Conservation (phyloP, 2,113 vertebrate species). For the Caloenas nicobarica region DNA sequence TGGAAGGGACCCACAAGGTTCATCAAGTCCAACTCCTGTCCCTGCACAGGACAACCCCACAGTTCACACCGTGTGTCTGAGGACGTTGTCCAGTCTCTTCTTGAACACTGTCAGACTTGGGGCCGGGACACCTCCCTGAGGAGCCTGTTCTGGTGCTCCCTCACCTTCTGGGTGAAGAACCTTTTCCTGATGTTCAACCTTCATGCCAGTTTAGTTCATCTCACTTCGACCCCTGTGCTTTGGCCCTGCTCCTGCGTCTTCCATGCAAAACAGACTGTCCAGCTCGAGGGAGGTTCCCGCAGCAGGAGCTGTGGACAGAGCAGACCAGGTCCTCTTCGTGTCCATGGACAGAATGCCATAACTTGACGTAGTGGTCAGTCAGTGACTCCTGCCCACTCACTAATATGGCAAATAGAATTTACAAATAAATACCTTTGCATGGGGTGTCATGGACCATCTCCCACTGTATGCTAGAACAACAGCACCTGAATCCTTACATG, state of each 20-base stretch:
- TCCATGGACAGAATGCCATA: neutral
- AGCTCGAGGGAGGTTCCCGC: neutral
- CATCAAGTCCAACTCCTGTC: too few species aligned
- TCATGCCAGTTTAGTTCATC: too few species aligned
- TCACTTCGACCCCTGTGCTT: rapidly evolving
- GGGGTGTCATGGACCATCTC: neutral
- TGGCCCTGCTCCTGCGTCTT: neutral
- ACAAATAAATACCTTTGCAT: neutral
- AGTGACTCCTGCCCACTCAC: neutral
- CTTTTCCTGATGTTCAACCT: neutral
- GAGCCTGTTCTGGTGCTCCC: too few species aligned
- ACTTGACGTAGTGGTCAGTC: neutral
- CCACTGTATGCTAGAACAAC: neutral
- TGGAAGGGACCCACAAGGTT: too few species aligned
- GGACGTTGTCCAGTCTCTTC: too few species aligned
- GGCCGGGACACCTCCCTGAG: too few species aligned
- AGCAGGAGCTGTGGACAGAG: neutral
- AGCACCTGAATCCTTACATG: neutral
- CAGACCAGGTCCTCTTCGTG: neutral
- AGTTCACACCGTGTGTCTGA: too few species aligned
- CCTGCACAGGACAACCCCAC: too few species aligned
- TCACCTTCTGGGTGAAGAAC: too few species aligned
- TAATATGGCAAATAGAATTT: neutral
- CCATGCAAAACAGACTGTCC: neutral
- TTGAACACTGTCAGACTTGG: too few species aligned